A percentile compares a stretch with the other conserved stretches of the same genome.
Evolutionary conservation across 2,797 vertebrate genomes (phyloP).

Genomic region (Acanthiza pusilla): DNA sequence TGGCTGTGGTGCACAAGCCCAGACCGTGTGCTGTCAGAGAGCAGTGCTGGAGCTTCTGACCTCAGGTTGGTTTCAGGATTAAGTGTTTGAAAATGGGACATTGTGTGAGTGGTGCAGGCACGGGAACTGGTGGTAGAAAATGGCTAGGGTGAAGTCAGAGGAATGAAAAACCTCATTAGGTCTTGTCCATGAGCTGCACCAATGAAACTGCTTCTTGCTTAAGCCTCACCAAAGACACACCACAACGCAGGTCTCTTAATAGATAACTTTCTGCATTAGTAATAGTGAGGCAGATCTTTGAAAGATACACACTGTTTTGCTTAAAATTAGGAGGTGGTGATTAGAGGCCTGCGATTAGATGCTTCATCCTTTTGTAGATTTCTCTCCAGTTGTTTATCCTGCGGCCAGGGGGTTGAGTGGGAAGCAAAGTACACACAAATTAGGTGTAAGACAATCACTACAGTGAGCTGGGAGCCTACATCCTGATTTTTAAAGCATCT

Average conservation of each 20-base stretch:
- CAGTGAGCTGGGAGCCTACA: neutral
- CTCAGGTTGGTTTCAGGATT: neutral
- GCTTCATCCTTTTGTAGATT: neutral
- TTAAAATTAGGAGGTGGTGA: neutral
- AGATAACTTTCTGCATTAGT: neutral
- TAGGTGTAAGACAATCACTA: neutral
- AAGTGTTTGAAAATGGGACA: neutral
- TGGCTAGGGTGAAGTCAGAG: neutral
- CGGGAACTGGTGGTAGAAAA: neutral
- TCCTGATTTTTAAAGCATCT: neutral
- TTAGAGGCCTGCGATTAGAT: neutral
- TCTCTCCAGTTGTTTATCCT: neutral
- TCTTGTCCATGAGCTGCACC: neutral
- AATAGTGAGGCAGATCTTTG: neutral
- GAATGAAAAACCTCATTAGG: neutral
- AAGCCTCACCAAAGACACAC: neutral
- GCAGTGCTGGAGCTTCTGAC: neutral
- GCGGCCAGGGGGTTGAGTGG: accelerated
- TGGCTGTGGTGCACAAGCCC: neutral
- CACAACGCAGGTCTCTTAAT: neutral
- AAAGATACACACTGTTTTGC: neutral
- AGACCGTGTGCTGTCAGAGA: neutral
- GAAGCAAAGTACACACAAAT: neutral
- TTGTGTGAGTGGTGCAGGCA: neutral
- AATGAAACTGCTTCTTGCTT: neutral